These are phyloP conservation scores for Chaetogeoica ovagalla DNA, from an alignment of 2,888 invertebrate species.

Conservation along the genomic window DNA sequence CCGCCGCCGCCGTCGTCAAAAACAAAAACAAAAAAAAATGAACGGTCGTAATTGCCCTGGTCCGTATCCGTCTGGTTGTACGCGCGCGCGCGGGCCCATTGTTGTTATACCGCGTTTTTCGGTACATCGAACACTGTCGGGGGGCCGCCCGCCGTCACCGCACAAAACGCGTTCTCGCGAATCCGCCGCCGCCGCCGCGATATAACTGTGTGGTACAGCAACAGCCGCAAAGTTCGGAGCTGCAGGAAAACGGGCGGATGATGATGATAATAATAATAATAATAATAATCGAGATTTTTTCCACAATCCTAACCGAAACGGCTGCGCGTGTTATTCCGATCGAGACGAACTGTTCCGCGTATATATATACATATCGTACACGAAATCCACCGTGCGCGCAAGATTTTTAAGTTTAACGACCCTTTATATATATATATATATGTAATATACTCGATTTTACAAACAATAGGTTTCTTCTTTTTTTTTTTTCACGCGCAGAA, in stretches of 20 bases:
- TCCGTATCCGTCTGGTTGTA: neutral
- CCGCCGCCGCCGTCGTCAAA: neutral
- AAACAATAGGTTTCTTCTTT: too few species aligned
- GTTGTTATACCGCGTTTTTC: constrained; percentile 39
- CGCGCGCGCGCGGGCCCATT: neutral
- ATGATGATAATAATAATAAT: neutral
- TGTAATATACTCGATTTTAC: too few species aligned
- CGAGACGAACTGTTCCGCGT: too few species aligned
- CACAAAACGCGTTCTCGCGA: constrained; percentile 28
- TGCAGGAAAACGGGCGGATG: neutral
- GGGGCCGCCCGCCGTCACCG: neutral
- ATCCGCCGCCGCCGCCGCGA: neutral
- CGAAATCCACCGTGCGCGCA: too few species aligned
- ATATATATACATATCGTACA: too few species aligned
- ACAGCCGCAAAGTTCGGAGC: neutral
- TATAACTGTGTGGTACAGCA: neutral
- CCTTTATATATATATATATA: too few species aligned
- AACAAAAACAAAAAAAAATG: too few species aligned
- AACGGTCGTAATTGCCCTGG: too few species aligned
- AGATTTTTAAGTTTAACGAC: too few species aligned
- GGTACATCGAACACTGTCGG: constrained; percentile 34
- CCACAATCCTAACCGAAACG: neutral
- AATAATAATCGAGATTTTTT: too few species aligned
- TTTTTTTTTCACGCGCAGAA: too few species aligned
- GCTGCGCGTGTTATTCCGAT: neutral